Base-by-base conservation (phyloP, 1,140 invertebrate genomes). In the Carposina sasakii region DNA sequence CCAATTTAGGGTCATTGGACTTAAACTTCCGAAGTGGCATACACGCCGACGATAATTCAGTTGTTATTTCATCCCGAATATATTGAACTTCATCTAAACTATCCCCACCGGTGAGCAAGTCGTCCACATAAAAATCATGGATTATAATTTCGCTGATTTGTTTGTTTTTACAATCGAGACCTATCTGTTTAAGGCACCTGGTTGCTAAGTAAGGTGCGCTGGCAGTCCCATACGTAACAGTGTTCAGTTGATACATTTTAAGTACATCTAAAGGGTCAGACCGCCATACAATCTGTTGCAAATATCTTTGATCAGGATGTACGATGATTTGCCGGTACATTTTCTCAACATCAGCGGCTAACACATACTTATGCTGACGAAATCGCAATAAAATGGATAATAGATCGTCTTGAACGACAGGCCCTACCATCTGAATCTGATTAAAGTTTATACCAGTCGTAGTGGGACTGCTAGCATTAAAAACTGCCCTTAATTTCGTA, bases 121-220 rank as follows among this genome's bases (percentile, higher is more conserved):
- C 81, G 46, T 87, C 83, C 4, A 86, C 69, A 51, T 85, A 87
- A 52, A 81, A 79, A 53, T 75, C 66, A n/a, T 37, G 44, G 22
- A 40, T 15, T 9, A 75, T 63, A 13, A 54, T 46, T 41, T 54
- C 31, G n/a, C 9, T 13, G 16, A 48, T 24, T 26, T 48, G n/a
- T 19, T n/a, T n/a, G 12, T 48, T 34, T 17, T 3, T 24, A 16
- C 45, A 37, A 12, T 48, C 33, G n/a, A 48, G 30, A 12, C 17
- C 45, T 13, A 48, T 12, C 28, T 48, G 33, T 15, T 37, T 37
- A 13, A 37, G 15, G 39, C 45, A 17, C 21, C 31, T 3, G 5
- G 20, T 24, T 1, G 33, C 34, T 9, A 48, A 17, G 34, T 19
- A 46, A 6, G 44, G 44, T 6, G 44, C 44, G 13, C 13, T 54